phyloP scores from a whole-genome alignment of 2,113 vertebrate species.

The Saguinus midas region DNA sequence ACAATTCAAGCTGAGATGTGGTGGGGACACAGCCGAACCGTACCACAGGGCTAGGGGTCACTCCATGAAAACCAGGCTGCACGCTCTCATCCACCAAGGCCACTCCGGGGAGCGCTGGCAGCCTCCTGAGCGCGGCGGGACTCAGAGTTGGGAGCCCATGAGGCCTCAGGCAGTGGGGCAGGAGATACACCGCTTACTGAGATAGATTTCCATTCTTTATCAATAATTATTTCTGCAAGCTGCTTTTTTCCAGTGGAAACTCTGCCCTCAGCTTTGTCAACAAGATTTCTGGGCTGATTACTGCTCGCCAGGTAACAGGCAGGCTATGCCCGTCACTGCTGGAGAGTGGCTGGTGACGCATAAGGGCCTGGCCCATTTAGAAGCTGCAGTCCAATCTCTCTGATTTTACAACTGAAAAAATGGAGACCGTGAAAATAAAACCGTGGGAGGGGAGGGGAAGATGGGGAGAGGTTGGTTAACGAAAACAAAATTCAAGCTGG shows the following conservation, averaged over 20 bases:
- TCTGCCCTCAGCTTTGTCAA: constrained; percentile 72
- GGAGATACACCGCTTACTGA: neutral
- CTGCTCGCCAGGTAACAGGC: constrained; percentile 27
- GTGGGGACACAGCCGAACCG: too few relatives aligned
- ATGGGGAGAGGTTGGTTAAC: neutral
- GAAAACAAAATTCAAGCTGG: neutral
- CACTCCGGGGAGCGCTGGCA: neutral
- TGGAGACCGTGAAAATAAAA: neutral
- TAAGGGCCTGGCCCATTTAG: neutral
- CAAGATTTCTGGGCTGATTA: constrained; percentile 71
- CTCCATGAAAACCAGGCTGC: neutral
- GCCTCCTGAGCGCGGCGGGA: neutral
- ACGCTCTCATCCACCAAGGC: neutral
- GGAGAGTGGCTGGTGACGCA: neutral
- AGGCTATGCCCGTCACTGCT: neutral
- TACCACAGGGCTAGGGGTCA: neutral
- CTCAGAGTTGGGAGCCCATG: neutral
- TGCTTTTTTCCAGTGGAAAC: constrained; percentile 75
- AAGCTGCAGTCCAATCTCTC: neutral
- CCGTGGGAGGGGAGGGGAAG: too few relatives aligned
- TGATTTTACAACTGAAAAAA: constrained; percentile 9
- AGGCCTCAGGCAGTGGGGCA: neutral
- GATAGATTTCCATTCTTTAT: constrained; percentile 72
- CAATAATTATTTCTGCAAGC: constrained; percentile 62
- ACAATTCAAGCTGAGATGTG: too few relatives aligned